These are phyloP conservation scores for Pogonomyrmex californicus DNA, from an alignment of 1,140 invertebrate species.

Conservation along the genomic window DNA sequence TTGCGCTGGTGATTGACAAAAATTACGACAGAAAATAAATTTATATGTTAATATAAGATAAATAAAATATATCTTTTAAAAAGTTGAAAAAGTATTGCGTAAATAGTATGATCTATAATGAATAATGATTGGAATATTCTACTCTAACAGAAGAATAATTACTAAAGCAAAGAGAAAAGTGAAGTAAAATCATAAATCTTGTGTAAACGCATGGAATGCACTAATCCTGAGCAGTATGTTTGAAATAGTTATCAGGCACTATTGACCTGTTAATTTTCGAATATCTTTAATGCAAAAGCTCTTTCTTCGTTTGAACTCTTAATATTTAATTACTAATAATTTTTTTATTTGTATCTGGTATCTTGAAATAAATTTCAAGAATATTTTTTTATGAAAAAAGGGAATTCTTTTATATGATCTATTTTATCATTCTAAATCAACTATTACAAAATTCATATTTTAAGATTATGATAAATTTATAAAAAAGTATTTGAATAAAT, in stretches of 20 bases:
- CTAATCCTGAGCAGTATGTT: background rate
- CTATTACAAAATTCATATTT: background rate
- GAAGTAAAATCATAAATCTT: slow-evolving; percentile 22
- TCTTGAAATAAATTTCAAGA: background rate
- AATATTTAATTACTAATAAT: background rate
- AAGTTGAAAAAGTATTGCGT: background rate
- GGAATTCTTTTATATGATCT: background rate
- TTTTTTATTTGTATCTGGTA: background rate
- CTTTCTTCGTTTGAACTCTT: background rate
- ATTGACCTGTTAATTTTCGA: background rate
- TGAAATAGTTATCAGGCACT: slow-evolving; percentile 23
- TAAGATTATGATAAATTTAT: background rate
- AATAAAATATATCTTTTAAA: background rate
- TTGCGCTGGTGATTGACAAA: background rate
- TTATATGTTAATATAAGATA: background rate
- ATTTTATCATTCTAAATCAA: background rate
- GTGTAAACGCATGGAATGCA: slow-evolving; percentile 2
- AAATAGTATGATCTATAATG: background rate
- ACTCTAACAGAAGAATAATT: slow-evolving; percentile 26
- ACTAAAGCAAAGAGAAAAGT: background rate
- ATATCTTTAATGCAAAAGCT: background rate
- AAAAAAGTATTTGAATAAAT: background rate
- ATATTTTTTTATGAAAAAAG: background rate
- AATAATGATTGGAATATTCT: slow-evolving; percentile 26
- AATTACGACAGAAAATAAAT: slow-evolving; percentile 12